Percentiles rank a stretch among this genome's conserved stretches.
Evolutionary conservation across 2,888 invertebrate species (phyloP).

Genomic region (Sicus ferrugineus): DNA sequence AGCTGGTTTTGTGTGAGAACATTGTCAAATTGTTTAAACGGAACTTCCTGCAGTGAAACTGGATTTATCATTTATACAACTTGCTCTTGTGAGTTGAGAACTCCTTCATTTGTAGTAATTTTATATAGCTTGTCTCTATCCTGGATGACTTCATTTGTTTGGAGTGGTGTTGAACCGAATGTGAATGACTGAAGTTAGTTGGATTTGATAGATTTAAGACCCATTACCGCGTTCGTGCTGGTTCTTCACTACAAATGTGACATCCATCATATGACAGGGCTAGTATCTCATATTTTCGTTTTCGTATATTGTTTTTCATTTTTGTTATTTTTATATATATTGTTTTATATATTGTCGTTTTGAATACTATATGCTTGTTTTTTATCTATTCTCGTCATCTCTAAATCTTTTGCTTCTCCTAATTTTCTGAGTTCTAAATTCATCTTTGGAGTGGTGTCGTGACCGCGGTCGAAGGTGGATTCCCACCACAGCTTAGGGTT

Average conservation of each 20-base stretch:
- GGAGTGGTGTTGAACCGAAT: not conserved
- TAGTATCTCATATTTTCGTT: not conserved
- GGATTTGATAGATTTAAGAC: not conserved
- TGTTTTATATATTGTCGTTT: no score
- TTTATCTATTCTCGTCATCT: not conserved
- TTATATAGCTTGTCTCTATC: no score
- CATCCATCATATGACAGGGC: not conserved
- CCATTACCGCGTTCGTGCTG: not conserved
- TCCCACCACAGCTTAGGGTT: no score
- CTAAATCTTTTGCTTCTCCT: not conserved
- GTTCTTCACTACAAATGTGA: not conserved
- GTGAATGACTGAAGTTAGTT: not conserved
- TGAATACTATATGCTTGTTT: no score
- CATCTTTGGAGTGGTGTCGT: no score
- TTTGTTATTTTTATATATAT: no score
- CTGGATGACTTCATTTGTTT: not conserved
- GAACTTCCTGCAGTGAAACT: not conserved
- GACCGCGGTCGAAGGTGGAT: no score
- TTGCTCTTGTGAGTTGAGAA: not conserved
- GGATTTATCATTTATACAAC: not conserved
- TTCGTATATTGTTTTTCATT: not conserved
- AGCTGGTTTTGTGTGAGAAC: not conserved
- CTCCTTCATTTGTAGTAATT: no score
- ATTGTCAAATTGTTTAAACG: not conserved
- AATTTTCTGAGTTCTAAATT: not conserved